Conservation (phyloP, 1,140 invertebrate species). For the Zelostemma sp. region DNA sequence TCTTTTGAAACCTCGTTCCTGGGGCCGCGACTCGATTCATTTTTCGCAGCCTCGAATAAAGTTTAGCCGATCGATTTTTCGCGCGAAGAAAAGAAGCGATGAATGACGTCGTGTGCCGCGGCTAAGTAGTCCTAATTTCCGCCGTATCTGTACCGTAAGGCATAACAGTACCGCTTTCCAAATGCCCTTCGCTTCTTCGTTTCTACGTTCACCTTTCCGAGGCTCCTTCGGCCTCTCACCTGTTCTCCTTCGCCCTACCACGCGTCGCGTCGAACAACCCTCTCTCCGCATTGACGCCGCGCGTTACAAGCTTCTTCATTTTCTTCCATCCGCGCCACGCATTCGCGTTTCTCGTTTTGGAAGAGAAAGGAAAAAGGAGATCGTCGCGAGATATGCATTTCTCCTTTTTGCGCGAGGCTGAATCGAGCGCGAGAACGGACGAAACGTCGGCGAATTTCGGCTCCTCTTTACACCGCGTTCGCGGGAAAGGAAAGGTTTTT, state of each 20-base stretch:
- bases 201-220: conserved; percentile 56
- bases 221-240: conserved; percentile 58
- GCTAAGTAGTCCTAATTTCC: conserved; percentile 68
- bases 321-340: not conserved
- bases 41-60: too few relatives aligned
- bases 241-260: conserved; percentile 55
- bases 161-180: conserved; percentile 68
- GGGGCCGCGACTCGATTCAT: conserved; percentile 24
- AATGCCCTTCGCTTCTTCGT: conserved; percentile 65
- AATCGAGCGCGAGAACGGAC: not conserved
- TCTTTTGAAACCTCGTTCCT: conserved; percentile 35
- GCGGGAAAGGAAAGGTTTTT: not conserved
- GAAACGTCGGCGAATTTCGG: not conserved
- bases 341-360: conserved; percentile 8
- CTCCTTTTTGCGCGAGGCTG: conserved; percentile 16
- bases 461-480: not conserved
- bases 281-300: conserved; percentile 3
- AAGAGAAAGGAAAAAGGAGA: conserved; percentile 36
- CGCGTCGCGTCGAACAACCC: not conserved
- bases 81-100: conserved; percentile 32
- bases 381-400: conserved; percentile 19
- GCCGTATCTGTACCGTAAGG: conserved; percentile 66
- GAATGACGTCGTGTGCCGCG: conserved; percentile 47
- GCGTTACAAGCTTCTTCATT: conserved; percentile 4
- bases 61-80: too few relatives aligned